Conservation (phyloP, 2,888 invertebrate genomes). For the Xanthostigma xanthostigma region DNA sequence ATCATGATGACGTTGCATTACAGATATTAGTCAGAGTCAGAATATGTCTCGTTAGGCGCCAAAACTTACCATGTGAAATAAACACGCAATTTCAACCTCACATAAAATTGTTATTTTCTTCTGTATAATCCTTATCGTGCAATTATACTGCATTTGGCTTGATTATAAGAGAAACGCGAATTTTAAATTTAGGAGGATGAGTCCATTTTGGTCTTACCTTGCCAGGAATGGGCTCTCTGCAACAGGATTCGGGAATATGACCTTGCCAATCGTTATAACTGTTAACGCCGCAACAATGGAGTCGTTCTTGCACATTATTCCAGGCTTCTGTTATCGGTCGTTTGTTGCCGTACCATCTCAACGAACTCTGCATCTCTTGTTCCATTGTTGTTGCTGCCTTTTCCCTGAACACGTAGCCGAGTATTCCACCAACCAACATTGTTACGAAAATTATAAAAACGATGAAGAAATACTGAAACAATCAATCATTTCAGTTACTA, state of each 20-base stretch:
- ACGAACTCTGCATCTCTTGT: conserved; percentile 61
- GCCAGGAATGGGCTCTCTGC: conserved; percentile 42
- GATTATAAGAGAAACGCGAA: no score
- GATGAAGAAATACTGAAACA: conserved; percentile 71
- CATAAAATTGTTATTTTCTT: no score
- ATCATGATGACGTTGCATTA: no score
- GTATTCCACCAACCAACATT: conserved; percentile 78
- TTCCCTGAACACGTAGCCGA: conserved; percentile 80
- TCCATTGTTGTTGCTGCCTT: conserved; percentile 63
- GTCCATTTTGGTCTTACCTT: no score
- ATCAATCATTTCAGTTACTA: conserved; percentile 10
- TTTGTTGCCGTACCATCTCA: conserved; percentile 55
- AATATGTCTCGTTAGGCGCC: no score
- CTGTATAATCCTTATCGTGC: no score
- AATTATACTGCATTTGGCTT: no score
- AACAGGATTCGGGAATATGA: conserved; percentile 62
- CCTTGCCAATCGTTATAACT: conserved; percentile 63
- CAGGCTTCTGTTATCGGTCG: conserved; percentile 63
- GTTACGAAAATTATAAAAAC: conserved; percentile 79
- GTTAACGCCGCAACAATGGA: conserved; percentile 73
- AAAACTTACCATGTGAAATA: no score
- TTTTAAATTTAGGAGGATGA: no score
- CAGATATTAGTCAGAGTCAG: no score
- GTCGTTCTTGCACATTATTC: conserved; percentile 73
- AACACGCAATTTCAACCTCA: no score